These are phyloP conservation scores for Pluvianellus socialis DNA, from an alignment of 2,113 vertebrate genomes.

Conservation along the genomic window DNA sequence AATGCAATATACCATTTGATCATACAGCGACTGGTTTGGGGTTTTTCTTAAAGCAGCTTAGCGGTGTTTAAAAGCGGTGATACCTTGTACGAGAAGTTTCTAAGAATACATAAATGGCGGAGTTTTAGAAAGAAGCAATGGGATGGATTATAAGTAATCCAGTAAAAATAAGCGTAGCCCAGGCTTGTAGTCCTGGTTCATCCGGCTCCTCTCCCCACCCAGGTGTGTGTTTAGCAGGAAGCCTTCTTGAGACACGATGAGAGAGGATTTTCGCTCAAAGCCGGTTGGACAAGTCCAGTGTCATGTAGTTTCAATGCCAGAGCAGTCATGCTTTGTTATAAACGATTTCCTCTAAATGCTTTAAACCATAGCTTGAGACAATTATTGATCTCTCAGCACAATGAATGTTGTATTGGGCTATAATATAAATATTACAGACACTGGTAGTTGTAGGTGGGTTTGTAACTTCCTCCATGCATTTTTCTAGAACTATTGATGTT, in stretches of 20 bases:
- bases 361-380: slow-evolving; percentile 25
- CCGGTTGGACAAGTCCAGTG: slow-evolving; percentile 46
- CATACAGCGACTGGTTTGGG: background rate
- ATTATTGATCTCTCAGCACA: slow-evolving; percentile 32
- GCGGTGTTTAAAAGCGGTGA: background rate
- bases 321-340: slow-evolving; percentile 32
- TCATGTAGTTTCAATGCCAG: slow-evolving; percentile 31
- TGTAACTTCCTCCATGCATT: slow-evolving; percentile 27
- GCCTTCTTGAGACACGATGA: slow-evolving; percentile 56
- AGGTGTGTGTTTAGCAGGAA: slow-evolving; percentile 72
- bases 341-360: slow-evolving; percentile 27
- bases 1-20: background rate
- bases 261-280: slow-evolving; percentile 64
- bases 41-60: background rate
- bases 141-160: slow-evolving; percentile 66
- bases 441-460: background rate
- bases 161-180: slow-evolving; percentile 65
- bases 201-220: slow-evolving; percentile 61
- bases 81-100: slow-evolving; percentile 22
- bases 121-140: slow-evolving; percentile 54
- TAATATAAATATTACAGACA: slow-evolving; percentile 6
- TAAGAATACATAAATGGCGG: slow-evolving; percentile 14
- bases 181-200: slow-evolving; percentile 64
- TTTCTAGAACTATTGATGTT: background rate
- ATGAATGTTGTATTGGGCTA: background rate